A percentile compares a stretch with the other conserved stretches of the same genome.
Conservation (phyloP, 2,113 vertebrate genomes). For the Spea multiplicata region DNA sequence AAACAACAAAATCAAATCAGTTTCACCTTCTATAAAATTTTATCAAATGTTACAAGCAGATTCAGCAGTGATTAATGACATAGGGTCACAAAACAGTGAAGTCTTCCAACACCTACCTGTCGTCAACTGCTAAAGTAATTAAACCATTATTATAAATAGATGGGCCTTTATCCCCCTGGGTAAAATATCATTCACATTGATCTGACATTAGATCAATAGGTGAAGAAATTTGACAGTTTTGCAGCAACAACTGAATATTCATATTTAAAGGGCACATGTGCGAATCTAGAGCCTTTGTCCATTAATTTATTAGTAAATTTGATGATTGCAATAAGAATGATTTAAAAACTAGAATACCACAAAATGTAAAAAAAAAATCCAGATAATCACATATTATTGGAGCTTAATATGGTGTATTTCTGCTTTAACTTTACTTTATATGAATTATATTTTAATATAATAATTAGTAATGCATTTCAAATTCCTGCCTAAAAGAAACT, state of each 20-base stretch:
- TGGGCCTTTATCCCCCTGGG: constrained; percentile 31
- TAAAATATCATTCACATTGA: constrained; percentile 46
- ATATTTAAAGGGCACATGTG: constrained; percentile 27
- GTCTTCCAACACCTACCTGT: constrained; percentile 34
- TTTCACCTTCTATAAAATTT: constrained; percentile 46
- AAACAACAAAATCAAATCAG: constrained; percentile 46
- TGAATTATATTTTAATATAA: no score
- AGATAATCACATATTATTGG: no score
- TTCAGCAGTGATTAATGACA: constrained; percentile 40
- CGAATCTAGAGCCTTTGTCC: background rate
- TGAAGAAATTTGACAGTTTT: constrained; percentile 39
- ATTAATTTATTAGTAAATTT: background rate
- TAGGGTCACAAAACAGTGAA: constrained; percentile 34
- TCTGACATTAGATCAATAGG: constrained; percentile 46
- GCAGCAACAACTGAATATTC: constrained; percentile 30
- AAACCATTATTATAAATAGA: constrained; percentile 45
- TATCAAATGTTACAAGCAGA: constrained; percentile 33
- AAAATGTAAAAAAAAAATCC: no score
- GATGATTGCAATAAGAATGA: background rate
- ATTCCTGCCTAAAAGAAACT: no score
- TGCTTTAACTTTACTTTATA: no score
- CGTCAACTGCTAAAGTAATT: constrained; percentile 35
- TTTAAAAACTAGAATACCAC: background rate
- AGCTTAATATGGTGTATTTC: no score
- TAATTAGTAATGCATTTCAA: no score